Evolutionary conservation across 2,797 vertebrate genomes (phyloP).

Genomic region (Dendrocincla tyrannina): DNA sequence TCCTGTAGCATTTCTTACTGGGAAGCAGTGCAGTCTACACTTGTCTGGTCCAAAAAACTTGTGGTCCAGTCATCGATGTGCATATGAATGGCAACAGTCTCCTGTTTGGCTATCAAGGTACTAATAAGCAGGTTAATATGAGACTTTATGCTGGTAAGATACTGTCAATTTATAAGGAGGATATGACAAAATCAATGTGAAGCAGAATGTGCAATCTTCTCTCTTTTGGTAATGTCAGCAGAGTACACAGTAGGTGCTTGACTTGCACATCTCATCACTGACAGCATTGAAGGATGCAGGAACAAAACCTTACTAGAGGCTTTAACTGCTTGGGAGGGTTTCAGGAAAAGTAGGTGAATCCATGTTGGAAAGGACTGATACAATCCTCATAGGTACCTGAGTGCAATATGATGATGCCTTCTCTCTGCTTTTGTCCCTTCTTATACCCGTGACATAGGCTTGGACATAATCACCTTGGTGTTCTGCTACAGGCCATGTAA

Average conservation of each 20-base stretch:
- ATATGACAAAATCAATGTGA: not conserved
- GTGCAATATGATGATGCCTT: not conserved
- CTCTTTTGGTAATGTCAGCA: not conserved
- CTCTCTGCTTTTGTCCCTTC: not conserved
- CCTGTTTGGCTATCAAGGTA: not conserved
- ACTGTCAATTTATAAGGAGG: not conserved
- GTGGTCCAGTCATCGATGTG: not conserved
- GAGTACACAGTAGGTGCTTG: not conserved
- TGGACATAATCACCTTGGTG: not conserved
- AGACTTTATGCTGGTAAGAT: not conserved
- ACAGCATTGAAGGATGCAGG: not conserved
- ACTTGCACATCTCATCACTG: not conserved
- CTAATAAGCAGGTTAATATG: not conserved
- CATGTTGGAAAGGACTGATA: not conserved
- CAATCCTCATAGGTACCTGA: not conserved
- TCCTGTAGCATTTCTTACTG: not conserved
- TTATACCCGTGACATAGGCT: not conserved
- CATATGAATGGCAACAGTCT: not conserved
- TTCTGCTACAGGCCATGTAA: not conserved
- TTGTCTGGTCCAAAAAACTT: not conserved
- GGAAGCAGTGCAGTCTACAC: not conserved
- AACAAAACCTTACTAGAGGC: not conserved
- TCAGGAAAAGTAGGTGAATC: not conserved
- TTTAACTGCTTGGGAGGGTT: not conserved
- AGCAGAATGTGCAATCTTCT: not conserved